Base-by-base conservation (phyloP, 2,113 vertebrate genomes). In the Cottus gobio region DNA sequence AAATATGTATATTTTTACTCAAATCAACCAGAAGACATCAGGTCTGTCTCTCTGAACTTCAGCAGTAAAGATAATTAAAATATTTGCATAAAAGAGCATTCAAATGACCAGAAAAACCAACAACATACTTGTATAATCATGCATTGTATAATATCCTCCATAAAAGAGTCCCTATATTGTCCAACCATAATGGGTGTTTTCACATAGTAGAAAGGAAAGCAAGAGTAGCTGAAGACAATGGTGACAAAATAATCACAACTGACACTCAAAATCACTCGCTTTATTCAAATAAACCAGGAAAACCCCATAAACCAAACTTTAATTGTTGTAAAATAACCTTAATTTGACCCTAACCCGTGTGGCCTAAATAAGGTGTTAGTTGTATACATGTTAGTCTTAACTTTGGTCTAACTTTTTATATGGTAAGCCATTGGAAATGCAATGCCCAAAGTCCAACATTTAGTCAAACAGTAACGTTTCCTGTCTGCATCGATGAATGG, bases 381-480 rank as follows among this genome's bases (percentile, higher is more conserved):
- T 18, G 36, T 18, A 34, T 24, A 18, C 13, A 65, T n/a, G 7
- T 52, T 52, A 28, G 18, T 24, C 64, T 48, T 30, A 66, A 66
- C 7, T 66, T 10, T 5, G 15, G 36, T 11, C 28, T 30, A 18
- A 30, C 6, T 18, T 16, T 58, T 18, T 16, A 26, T 8, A 58
- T 58, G 24, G 44, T 2, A 54, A 39, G 12, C 22, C 7, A 9
- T 16, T 39, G 31, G 6, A 44, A 42, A 42, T 22, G n/a, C 3
- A 10, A 1, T 22, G 20, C 36, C 9, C 44, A 79, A 64, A 57
- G 67, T 79, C 28, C 22, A 7, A 57, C n/a, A 36, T 65, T 56
- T 15, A 44, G 48, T 71, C 77, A 57, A 71, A 62, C 31, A 63
- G 15, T 71, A 57, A 71, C 3, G 2, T 46, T 57, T 71, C 37